phyloP scores from a whole-genome alignment of 2,888 invertebrate species.

The Diachrysia chrysitis region DNA sequence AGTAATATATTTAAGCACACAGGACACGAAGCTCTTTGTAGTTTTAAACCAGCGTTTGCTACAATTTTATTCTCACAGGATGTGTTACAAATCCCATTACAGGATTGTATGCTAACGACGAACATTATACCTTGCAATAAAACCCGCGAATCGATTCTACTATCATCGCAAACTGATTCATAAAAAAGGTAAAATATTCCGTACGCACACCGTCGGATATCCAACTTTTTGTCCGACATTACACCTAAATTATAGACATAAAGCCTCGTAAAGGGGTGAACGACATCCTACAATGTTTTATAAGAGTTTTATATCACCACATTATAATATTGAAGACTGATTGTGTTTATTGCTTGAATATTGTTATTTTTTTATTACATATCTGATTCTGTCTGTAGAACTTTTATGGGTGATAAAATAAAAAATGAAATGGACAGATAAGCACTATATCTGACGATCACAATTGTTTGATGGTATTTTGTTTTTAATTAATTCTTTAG shows the following conservation, averaged over 20 bases:
- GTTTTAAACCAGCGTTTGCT: neutral
- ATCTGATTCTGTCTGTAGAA: conserved; percentile 64
- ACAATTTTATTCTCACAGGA: conserved; percentile 3
- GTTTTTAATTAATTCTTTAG: conserved; percentile 50
- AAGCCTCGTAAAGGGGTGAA: conserved; percentile 67
- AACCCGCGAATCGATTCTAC: conserved; percentile 56
- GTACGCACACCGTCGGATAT: conserved; percentile 50
- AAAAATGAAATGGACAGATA: conserved; percentile 70
- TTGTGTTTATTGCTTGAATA: conserved; percentile 70
- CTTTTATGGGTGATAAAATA: conserved; percentile 71
- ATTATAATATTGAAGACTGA: conserved; percentile 75
- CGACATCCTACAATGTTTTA: conserved; percentile 69
- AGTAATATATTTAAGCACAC: too few species aligned
- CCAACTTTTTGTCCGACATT: conserved; percentile 60
- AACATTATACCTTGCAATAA: conserved; percentile 14
- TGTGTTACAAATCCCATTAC: neutral
- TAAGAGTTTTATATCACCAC: conserved; percentile 62
- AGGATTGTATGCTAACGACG: neutral
- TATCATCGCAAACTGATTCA: conserved; percentile 47
- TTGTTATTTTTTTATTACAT: conserved; percentile 66
- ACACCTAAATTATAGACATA: conserved; percentile 62
- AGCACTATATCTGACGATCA: conserved; percentile 55
- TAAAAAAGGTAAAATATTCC: conserved; percentile 58
- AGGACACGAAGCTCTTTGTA: neutral
- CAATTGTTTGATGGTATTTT: conserved; percentile 57